Percentiles rank a stretch among this genome's conserved stretches.
phyloP scores from a whole-genome alignment of 2,888 invertebrate species.

The Drosophila emarginata region DNA sequence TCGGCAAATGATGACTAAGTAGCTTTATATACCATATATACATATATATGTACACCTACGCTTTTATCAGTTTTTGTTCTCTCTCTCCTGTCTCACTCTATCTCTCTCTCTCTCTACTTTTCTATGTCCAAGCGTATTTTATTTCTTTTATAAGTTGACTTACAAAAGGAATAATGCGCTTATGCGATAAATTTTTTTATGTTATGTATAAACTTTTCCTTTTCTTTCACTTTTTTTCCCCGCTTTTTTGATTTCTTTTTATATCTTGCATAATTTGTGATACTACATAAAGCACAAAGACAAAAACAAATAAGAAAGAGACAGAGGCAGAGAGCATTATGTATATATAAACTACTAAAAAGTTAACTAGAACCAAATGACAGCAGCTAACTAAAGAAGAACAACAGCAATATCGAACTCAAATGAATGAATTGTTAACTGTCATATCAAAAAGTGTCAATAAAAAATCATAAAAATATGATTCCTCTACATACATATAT shows the following conservation, averaged over 20 bases:
- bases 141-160: conserved; percentile 31
- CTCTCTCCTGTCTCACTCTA: not conserved
- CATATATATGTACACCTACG: conserved; percentile 30
- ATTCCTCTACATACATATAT: conserved; percentile 29
- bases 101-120: not conserved
- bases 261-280: conserved; percentile 39
- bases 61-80: not conserved
- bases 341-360: conserved; percentile 43
- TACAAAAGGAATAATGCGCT: conserved; percentile 37
- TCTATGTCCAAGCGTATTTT: conserved; percentile 22
- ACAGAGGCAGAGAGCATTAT: not conserved
- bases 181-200: conserved; percentile 47
- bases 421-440: conserved; percentile 51
- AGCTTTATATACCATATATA: conserved; percentile 5
- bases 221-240: conserved; percentile 6
- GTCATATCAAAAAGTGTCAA: conserved; percentile 57
- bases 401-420: conserved; percentile 29
- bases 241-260: not conserved
- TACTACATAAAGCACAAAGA: conserved; percentile 40
- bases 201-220: conserved; percentile 52
- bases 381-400: conserved; percentile 34
- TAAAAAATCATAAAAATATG: conserved; percentile 72
- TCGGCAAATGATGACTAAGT: not conserved
- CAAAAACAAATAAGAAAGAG: conserved; percentile 39
- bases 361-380: conserved; percentile 30